phyloP scores from a whole-genome alignment of 2,113 vertebrate genomes.

The Vidua chalybeata region DNA sequence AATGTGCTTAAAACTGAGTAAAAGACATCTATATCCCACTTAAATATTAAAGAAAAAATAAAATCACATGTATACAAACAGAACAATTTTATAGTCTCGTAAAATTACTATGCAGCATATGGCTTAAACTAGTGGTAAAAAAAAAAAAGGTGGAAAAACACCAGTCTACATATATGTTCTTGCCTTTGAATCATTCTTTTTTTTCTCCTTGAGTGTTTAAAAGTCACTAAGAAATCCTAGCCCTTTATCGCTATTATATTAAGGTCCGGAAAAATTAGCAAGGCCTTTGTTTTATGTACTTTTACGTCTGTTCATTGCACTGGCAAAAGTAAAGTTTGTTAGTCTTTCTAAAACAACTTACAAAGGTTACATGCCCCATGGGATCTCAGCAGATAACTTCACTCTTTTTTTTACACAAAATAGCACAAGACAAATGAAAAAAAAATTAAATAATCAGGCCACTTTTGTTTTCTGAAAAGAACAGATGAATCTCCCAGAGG shows the following conservation, averaged over 20 bases:
- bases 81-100: neutral
- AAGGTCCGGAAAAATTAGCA: neutral
- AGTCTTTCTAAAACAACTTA: neutral
- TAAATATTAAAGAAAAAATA: neutral
- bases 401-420: neutral
- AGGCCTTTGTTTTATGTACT: neutral
- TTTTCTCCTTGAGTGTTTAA: neutral
- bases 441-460: neutral
- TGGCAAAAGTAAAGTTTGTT: neutral
- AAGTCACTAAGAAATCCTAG: neutral
- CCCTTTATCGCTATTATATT: neutral
- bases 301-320: neutral
- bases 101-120: neutral
- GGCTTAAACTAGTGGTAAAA: neutral
- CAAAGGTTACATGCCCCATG: neutral
- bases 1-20: neutral
- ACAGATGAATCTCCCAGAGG: neutral
- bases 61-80: neutral
- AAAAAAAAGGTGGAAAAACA: neutral
- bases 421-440: neutral
- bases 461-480: neutral
- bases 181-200: neutral
- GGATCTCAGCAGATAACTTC: neutral
- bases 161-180: neutral
- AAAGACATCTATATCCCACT: neutral